Base-by-base conservation (phyloP, 2,888 invertebrate species). In the Spatulosminthurus flaviceps region DNA sequence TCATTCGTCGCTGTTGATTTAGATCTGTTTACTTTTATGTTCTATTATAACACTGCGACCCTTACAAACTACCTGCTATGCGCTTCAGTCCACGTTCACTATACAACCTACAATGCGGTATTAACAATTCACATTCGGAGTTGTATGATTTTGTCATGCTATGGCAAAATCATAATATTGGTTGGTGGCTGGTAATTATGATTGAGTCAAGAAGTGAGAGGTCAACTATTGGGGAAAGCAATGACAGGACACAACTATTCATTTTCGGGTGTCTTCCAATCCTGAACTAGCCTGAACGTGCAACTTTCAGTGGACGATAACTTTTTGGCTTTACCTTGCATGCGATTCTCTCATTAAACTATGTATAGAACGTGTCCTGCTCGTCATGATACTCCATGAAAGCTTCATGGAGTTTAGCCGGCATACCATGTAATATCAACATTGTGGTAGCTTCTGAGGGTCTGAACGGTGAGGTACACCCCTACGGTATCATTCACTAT, bases 281-380 rank as follows among this genome's bases (percentile, higher is more conserved):
- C 64, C 26, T 13, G 5, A 34, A 51, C 51, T n/a, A n/a, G 51
- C 51, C n/a, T 13, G 51, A 9, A 2, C 16, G 16, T 24, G n/a
- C 64, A n/a, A n/a, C 24, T 64, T 26, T 21, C 13, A 13, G 19
- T 7, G 61, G 61, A 7, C 61, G 64, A 64, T 64, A 64, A 64
- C 64, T 22, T 64, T 51, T 22, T 70, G 41, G 28, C 70, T 41
- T 29, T 41, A 4, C 70, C 24, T 29, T 22, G 29, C 70, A 70
- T 41, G 70, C 70, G 28, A 70, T 41, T 41, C 34, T 42, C 70
- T 70, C 70, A 70, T 70, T 70, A 70, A 29, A 34, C 1, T 41
- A 70, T 70, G 70, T 70, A 70, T 13, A 16, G n/a, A 34, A 5
- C 26, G 19, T 2, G 51, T 2, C 16, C 5, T 51, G 19, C n/a